These are phyloP conservation scores for Listronotus bonariensis DNA, from an alignment of 1,140 invertebrate species.

Conservation along the genomic window DNA sequence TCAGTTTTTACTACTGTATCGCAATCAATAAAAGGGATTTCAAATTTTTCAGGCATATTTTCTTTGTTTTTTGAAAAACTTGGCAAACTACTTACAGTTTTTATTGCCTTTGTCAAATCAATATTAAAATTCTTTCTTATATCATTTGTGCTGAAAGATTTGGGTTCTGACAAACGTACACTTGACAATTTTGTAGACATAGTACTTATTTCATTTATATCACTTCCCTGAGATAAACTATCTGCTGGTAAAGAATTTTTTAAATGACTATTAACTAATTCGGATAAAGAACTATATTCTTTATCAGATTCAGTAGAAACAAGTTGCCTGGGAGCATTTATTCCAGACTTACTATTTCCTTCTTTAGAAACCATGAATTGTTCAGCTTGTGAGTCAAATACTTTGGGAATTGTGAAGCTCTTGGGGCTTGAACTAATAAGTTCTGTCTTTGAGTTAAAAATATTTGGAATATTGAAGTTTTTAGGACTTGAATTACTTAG, in stretches of 20 bases:
- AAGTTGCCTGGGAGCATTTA: no score
- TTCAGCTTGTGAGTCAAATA: constrained; percentile 3
- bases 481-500: neutral
- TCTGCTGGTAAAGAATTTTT: constrained; percentile 27
- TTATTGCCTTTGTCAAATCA: constrained; percentile 48
- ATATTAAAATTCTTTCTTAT: constrained; percentile 39
- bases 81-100: constrained; percentile 33
- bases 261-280: constrained; percentile 42
- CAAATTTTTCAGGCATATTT: constrained; percentile 40
- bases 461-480: constrained; percentile 19
- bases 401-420: neutral
- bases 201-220: constrained; percentile 1
- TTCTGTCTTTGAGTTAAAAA: constrained; percentile 5
- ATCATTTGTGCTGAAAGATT: constrained; percentile 3
- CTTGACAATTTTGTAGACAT: constrained; percentile 23
- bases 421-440: neutral
- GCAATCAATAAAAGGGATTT: constrained; percentile 48
- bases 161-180: neutral
- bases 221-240: neutral
- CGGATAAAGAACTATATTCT: constrained; percentile 35
- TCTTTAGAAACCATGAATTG: no score
- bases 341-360: no score
- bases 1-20: constrained; percentile 24
- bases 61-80: constrained; percentile 33
- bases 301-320: neutral